A percentile compares a stretch with the other conserved stretches of the same genome.
These are phyloP conservation scores for Todiramphus chloris DNA, from an alignment of 2,113 vertebrate species.

Conservation along the genomic window DNA sequence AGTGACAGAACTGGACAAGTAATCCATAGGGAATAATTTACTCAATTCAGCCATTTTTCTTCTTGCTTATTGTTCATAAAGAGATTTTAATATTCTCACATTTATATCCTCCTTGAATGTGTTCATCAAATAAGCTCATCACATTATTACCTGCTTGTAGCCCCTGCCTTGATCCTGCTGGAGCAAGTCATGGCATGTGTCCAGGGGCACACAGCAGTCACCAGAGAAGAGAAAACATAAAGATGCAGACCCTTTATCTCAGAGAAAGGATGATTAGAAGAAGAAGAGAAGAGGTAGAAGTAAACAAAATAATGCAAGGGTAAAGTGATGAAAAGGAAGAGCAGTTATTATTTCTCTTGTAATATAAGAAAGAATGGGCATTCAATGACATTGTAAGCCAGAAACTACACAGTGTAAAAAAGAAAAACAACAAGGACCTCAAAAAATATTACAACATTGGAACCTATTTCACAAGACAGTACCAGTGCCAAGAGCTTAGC, in stretches of 20 bases:
- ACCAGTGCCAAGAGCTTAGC: neutral
- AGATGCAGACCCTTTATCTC: neutral
- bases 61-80: neutral
- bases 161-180: neutral
- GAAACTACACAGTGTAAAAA: neutral
- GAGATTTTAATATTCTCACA: neutral
- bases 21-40: slow-evolving; percentile 1
- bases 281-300: neutral
- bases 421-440: neutral
- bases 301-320: neutral
- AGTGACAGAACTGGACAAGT: neutral
- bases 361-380: neutral
- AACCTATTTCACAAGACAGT: slow-evolving; percentile 12
- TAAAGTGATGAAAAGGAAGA: neutral
- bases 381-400: neutral
- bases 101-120: neutral
- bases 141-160: neutral
- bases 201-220: neutral
- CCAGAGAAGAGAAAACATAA: neutral
- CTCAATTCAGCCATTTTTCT: slow-evolving; percentile 2
- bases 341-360: neutral
- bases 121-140: neutral
- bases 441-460: neutral
- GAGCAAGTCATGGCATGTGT: neutral
- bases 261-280: neutral